phyloP scores from a whole-genome alignment of 2,797 vertebrate genomes.

The Crypturellus tataupa region DNA sequence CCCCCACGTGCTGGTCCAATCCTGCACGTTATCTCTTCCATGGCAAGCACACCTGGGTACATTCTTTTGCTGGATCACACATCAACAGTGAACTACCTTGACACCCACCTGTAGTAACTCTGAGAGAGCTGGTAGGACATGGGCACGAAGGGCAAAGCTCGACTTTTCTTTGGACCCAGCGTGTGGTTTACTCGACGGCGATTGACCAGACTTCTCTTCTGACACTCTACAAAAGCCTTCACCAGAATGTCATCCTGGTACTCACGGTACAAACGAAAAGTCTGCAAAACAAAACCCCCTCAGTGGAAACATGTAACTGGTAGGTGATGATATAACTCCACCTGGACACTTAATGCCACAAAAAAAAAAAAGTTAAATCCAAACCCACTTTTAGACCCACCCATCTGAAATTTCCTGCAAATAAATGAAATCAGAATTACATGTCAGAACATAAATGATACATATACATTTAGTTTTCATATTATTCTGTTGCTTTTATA shows the following conservation, averaged over 20 bases:
- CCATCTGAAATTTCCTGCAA: neutral
- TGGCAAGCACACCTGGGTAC: fast-evolving
- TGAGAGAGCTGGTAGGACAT: conserved; percentile 99
- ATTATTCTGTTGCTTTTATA: neutral
- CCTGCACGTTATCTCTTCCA: neutral
- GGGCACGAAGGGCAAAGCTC: conserved; percentile 91
- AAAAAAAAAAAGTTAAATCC: neutral
- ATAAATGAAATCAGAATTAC: neutral
- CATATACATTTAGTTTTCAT: neutral
- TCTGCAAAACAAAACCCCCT: conserved; percentile 73
- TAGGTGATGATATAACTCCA: neutral
- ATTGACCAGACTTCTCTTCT: conserved; percentile 90
- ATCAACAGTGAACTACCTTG: neutral
- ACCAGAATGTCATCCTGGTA: conserved; percentile 89
- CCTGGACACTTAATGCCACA: neutral
- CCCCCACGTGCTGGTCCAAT: neutral
- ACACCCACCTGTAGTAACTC: conserved; percentile 90
- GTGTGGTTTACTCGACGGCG: conserved; percentile 88
- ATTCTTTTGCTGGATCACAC: neutral
- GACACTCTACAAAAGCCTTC: conserved; percentile 89
- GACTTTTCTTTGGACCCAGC: conserved; percentile 90
- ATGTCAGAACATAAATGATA: neutral
- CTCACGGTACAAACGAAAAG: conserved; percentile 90
- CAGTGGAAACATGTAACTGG: neutral
- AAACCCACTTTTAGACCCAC: neutral